Conservation (phyloP, 2,113 vertebrate species). For the Galemys pyrenaicus region DNA sequence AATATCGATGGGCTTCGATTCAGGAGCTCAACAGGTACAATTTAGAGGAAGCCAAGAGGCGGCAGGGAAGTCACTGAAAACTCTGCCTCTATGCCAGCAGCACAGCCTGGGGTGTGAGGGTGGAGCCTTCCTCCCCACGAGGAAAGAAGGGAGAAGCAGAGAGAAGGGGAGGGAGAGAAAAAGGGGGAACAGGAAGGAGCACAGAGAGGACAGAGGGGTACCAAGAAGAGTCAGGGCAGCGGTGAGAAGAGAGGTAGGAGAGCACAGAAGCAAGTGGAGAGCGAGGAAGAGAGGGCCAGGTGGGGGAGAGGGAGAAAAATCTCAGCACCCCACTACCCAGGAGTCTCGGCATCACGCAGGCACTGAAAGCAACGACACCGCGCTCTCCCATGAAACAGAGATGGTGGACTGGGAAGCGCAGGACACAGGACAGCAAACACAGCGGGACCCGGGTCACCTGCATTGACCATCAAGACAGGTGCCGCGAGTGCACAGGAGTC, state of each 20-base stretch:
- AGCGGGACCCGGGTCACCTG: background rate
- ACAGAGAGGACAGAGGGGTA: background rate
- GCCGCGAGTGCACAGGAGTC: background rate
- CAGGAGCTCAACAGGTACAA: background rate
- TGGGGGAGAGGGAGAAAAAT: background rate
- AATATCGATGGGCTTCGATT: background rate
- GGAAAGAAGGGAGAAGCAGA: background rate
- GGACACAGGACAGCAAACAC: background rate
- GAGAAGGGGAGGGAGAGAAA: too few species aligned
- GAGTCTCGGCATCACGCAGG: background rate
- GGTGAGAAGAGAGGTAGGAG: background rate
- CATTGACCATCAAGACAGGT: background rate
- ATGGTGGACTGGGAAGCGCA: background rate
- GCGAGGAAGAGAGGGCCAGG: background rate
- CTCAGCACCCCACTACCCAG: background rate
- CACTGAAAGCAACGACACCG: background rate
- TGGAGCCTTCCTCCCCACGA: background rate
- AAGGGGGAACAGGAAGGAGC: background rate
- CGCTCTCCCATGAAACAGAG: background rate
- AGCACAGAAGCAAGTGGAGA: background rate
- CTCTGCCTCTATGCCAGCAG: background rate
- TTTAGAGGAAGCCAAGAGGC: constrained; percentile 27
- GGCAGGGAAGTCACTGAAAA: background rate
- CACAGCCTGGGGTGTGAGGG: background rate
- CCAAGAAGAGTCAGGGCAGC: background rate